Evolutionary conservation across 2,888 invertebrate species (phyloP).

Genomic region (Tiliacea citrago): DNA sequence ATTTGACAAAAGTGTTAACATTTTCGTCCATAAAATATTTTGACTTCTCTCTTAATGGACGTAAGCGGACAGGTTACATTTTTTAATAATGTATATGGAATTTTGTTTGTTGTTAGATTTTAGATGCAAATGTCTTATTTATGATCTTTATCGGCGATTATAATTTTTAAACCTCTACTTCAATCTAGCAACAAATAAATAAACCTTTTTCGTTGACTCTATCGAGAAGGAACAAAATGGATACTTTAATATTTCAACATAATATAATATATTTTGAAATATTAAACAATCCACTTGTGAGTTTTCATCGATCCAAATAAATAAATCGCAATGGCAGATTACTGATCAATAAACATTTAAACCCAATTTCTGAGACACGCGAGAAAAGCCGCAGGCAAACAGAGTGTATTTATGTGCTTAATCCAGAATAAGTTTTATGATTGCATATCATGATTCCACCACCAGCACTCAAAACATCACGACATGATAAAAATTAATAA

Average conservation of each 20-base stretch:
- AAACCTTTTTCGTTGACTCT: too few relatives aligned
- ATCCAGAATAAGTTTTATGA: constrained; percentile 53
- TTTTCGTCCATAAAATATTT: constrained; percentile 89
- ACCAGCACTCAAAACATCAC: constrained; percentile 59
- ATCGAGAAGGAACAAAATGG: too few relatives aligned
- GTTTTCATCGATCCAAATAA: constrained; percentile 31
- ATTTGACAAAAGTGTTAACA: constrained; percentile 89
- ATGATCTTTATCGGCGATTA: constrained; percentile 29
- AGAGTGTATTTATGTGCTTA: constrained; percentile 50
- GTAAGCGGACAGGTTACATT: constrained; percentile 75
- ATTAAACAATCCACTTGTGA: background rate
- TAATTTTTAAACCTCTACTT: background rate
- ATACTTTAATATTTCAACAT: too few relatives aligned
- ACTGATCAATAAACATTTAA: constrained; percentile 60
- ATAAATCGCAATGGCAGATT: constrained; percentile 48
- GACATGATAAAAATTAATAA: constrained; percentile 60
- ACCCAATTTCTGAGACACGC: constrained; percentile 51
- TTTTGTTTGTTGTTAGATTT: constrained; percentile 57
- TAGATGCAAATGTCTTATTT: constrained; percentile 60
- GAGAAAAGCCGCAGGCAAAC: constrained; percentile 58
- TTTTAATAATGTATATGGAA: constrained; percentile 61
- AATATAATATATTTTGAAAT: too few relatives aligned
- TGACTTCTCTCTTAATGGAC: constrained; percentile 86
- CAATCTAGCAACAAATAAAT: background rate
- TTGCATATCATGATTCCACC: constrained; percentile 53